Evolutionary conservation across 2,888 invertebrate species (phyloP).

Genomic region (Trachelus tabidus): DNA sequence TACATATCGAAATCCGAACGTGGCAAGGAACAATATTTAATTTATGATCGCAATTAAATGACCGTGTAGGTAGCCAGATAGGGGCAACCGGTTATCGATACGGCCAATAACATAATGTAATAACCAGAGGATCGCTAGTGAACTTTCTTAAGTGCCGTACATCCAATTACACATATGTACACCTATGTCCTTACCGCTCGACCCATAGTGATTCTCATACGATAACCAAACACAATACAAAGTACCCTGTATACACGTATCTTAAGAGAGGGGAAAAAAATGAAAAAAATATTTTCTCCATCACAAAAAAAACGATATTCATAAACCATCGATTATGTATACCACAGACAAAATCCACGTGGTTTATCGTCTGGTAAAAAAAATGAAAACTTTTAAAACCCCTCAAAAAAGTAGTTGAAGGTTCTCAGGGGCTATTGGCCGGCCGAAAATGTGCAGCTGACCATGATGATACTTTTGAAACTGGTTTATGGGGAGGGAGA

Average conservation of each 20-base stretch:
- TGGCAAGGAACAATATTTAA: constrained; percentile 33
- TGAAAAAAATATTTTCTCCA: neutral
- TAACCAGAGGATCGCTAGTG: neutral
- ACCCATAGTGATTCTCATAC: neutral
- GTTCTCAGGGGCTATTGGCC: neutral
- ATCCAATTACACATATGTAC: neutral
- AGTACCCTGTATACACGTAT: neutral
- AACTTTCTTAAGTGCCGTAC: neutral
- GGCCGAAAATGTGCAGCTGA: neutral
- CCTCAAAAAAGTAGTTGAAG: neutral
- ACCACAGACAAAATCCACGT: neutral
- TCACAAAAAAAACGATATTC: neutral
- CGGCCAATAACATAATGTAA: constrained; percentile 3
- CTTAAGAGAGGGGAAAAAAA: neutral
- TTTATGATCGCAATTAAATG: constrained; percentile 39
- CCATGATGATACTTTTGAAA: neutral
- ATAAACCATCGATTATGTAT: neutral
- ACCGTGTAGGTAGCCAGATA: constrained; percentile 20
- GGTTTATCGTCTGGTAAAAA: neutral
- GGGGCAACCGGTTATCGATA: constrained; percentile 4
- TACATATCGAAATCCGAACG: constrained; percentile 20
- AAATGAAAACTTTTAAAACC: neutral
- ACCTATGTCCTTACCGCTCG: neutral
- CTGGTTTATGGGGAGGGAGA: neutral
- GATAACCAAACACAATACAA: neutral